Base-by-base conservation (phyloP, 2,113 vertebrate species). In the Pygoscelis antarcticus region DNA sequence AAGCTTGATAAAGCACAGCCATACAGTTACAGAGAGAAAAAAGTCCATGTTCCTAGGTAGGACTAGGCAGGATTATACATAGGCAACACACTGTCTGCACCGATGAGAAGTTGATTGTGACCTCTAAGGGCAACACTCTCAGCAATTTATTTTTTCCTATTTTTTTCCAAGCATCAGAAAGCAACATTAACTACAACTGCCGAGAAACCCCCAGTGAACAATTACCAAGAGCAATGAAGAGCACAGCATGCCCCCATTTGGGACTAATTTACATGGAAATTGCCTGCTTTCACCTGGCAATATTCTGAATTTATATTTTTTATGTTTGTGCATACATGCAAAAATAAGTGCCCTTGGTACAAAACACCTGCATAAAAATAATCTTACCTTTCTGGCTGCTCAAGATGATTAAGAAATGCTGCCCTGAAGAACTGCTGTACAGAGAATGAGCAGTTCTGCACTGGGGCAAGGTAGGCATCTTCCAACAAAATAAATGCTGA, bases 231-330 rank as follows among this genome's bases (percentile, higher is more conserved):
- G 86, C 91, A 90, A 38, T 92, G 94, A 93, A 86, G 87, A 96
- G 62, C 95, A 32, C 85, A 95, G 86, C 8, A 1, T 94, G 84
- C 51, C 80, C 66, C 85, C 14, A 9, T 54, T 78, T 64, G 85
- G 79, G 70, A 74, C 76, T 95, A 83, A 97, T 98, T 96, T 97
- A 87, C 88, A 96, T 97, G 91, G 95, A 97, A 97, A 96, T 97
- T 97, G 87, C 85, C 76, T 90, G 70, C 57, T 79, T 93, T 93
- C 88, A 91, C 91, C 96, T 97, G 95, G 84, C n/a, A 42, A 30
- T 93, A 69, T 51, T 92, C 93, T 91, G 85, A 93, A 89, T 91
- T 94, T 94, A 55, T 71, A 62, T 68, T 88, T 90, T 89, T 92
- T 78, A 72, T 84, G 74, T 87, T 81, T 94, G 75, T 90, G 94